Base-by-base conservation (phyloP, 1,140 invertebrate genomes). In the Drosophila tristis region DNA sequence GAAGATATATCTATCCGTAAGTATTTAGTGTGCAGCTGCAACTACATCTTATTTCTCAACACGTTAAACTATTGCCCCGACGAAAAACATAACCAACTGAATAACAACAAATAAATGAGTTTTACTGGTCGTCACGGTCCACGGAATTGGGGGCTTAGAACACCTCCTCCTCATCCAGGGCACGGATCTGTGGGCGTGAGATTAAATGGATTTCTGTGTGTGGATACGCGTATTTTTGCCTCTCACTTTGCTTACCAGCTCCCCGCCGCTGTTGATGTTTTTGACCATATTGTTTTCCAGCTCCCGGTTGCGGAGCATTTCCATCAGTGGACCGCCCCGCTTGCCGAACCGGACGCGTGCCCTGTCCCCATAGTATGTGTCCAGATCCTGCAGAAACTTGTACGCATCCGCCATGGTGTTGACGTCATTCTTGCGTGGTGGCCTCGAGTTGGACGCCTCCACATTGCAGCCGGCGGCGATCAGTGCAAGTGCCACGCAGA, bases 341-440 rank as follows among this genome's bases (percentile, higher is more conserved):
- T 90, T 90, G 1, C 89, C 89, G 16, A 90, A 90, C 4, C 87
- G 51, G 8, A 90, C 91, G 3, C 91, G 74, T 7, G 91, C 91
- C 26, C 84, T 59, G 60, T 92, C 90, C 0, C 90, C 91, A 58
- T 92, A 92, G 57, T 91, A 91, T 4, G 78, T 85, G 43, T 92
- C 91, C 59, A 92, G 64, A 55, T 92, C 91, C 60, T 92, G 91
- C 23, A 92, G 67, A 67, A 92, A 92, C 48, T 90, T 91, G 4
- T 92, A 48, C 4, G 91, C 91, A 80, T 92, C 91, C 4, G 90
- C 91, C 74, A 92, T 89, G 47, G 80, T 91, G 51, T 71, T 77
- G 25, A 90, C 89, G n/a, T 92, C 91, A 45, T 92, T 92, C 42
- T 90, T 90, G 5, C 86, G 74, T 4, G 91, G 91, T 11, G 87